Evolutionary conservation across 2,888 invertebrate species (phyloP).

Genomic region (Myopa testacea): DNA sequence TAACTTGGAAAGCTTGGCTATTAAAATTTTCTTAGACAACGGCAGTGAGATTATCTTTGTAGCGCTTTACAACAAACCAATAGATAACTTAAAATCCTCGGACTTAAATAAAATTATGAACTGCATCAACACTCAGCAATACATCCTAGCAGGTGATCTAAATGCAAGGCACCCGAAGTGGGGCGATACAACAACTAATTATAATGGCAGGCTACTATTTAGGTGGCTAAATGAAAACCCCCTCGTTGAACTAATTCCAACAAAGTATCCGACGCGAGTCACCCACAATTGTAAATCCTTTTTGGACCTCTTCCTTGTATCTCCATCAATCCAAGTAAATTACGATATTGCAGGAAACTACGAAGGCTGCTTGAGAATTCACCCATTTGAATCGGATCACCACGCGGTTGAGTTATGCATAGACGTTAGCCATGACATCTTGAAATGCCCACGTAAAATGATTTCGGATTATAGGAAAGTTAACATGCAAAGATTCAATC

Average conservation of each 20-base stretch:
- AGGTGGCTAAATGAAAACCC: constrained; percentile 10
- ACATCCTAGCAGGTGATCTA: constrained; percentile 21
- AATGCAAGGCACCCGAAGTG: constrained; percentile 32
- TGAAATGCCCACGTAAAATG: neutral
- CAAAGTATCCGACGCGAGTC: neutral
- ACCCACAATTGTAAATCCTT: neutral
- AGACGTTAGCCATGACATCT: neutral
- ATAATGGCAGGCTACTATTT: constrained; percentile 6
- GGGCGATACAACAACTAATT: neutral
- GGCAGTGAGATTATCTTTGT: neutral
- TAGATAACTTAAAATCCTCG: neutral
- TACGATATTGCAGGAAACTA: neutral
- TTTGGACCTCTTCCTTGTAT: constrained; percentile 23
- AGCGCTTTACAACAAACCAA: constrained; percentile 10
- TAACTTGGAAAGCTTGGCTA: constrained; percentile 8
- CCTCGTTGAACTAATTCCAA: neutral
- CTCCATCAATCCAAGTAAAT: neutral
- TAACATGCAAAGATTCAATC: neutral
- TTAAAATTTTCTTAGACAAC: neutral
- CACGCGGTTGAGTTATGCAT: constrained; percentile 8
- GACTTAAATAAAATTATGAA: neutral
- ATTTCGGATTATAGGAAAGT: neutral
- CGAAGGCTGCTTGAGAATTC: neutral
- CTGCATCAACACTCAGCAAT: neutral
- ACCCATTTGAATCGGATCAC: constrained; percentile 12